These are phyloP conservation scores for Cassiopea xamachana DNA, from an alignment of 30 jellyfish, hydroid and myxozoan genomes.

Conservation along the genomic window DNA sequence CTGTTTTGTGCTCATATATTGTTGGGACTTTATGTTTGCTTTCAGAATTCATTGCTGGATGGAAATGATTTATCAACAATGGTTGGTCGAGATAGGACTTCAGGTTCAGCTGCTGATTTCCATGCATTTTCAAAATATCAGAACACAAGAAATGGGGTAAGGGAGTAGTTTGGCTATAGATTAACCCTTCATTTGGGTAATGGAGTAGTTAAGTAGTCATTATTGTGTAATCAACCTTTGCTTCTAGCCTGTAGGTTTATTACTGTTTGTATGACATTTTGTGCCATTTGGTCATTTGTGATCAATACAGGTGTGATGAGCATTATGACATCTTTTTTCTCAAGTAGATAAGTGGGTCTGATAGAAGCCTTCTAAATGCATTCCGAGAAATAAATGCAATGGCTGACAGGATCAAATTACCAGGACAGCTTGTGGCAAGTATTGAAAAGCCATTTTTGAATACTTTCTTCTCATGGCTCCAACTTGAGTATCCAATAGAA, in stretches of 20 bases:
- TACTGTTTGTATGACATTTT: too few relatives aligned
- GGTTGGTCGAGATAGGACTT: constrained; percentile 96
- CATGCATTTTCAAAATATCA: constrained; percentile 88
- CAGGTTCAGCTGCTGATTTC: constrained; percentile 92
- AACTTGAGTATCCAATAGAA: too few relatives aligned
- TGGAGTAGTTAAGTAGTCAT: too few relatives aligned
- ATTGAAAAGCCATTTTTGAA: too few relatives aligned
- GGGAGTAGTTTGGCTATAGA: background rate
- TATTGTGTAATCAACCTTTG: too few relatives aligned
- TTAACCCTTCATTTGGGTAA: background rate
- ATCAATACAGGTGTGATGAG: background rate
- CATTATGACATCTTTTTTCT: background rate
- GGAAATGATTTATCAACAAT: constrained; percentile 95
- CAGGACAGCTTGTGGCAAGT: constrained; percentile 77
- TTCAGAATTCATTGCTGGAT: constrained; percentile 86
- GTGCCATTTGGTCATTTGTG: background rate
- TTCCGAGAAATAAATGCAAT: constrained; percentile 88
- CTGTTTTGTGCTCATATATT: too few relatives aligned
- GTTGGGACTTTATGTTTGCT: background rate
- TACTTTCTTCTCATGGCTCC: too few relatives aligned
- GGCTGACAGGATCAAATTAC: constrained; percentile 97
- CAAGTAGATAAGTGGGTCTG: constrained; percentile 93
- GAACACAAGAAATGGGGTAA: constrained; percentile 95
- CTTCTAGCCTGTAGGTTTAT: too few relatives aligned
- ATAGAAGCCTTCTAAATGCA: constrained; percentile 91